A percentile compares a stretch with the other conserved stretches of the same genome.
Conservation (phyloP, 2,888 invertebrate species). For the Morinoia aosen region DNA sequence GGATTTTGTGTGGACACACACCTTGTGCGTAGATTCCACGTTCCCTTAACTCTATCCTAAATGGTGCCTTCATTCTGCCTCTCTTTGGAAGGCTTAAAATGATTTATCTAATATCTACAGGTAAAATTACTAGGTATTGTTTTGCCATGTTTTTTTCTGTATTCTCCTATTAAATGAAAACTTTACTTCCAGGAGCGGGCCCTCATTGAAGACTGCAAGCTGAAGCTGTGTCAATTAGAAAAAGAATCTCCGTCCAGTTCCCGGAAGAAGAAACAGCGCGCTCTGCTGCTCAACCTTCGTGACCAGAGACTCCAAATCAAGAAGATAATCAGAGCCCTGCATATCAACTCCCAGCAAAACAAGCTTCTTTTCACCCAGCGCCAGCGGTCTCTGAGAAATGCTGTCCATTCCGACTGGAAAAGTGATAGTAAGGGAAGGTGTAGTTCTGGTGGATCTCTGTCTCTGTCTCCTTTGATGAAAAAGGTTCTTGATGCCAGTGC, state of each 20-base stretch:
- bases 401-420: conserved; percentile 36
- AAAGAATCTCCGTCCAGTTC: conserved; percentile 59
- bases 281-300: conserved; percentile 60
- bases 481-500: conserved; percentile 11
- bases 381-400: conserved; percentile 59
- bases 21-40: no score
- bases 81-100: no score
- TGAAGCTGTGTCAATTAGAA: conserved; percentile 61
- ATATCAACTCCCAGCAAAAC: conserved; percentile 61
- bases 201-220: conserved; percentile 62
- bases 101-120: no score
- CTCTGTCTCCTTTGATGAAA: conserved; percentile 30
- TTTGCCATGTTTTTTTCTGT: no score
- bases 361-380: conserved; percentile 61
- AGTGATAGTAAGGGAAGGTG: neutral
- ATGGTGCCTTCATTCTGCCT: no score
- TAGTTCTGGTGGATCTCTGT: neutral
- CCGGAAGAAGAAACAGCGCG: conserved; percentile 61
- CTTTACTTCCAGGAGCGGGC: conserved; percentile 59
- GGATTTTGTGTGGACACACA: no score
- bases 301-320: conserved; percentile 62
- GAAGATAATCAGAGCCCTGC: conserved; percentile 63
- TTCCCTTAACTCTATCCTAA: no score
- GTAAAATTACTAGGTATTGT: no score
- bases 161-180: no score